phyloP scores from a whole-genome alignment of 1,140 invertebrate species.

The Drosophila watanabei region DNA sequence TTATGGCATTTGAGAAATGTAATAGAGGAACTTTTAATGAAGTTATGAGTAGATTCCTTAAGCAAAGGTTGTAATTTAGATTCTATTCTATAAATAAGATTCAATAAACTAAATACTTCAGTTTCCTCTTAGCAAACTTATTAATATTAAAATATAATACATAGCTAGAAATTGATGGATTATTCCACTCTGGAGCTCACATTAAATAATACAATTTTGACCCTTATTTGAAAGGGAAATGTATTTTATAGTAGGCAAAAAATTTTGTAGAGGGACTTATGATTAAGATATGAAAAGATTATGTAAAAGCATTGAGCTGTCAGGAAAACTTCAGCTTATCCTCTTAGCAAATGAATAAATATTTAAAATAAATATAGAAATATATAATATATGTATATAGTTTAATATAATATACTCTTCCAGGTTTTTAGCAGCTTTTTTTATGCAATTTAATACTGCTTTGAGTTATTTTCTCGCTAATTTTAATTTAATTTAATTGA shows the following conservation, averaged over 20 bases:
- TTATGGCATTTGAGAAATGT: background rate
- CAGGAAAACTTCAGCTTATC: background rate
- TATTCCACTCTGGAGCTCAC: background rate
- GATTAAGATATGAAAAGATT: background rate
- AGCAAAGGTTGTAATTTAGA: too few relatives aligned
- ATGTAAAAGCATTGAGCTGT: background rate
- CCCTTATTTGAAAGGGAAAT: slow-evolving; percentile 9
- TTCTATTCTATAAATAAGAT: too few relatives aligned
- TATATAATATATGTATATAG: background rate
- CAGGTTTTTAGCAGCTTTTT: background rate
- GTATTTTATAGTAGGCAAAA: background rate
- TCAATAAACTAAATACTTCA: too few relatives aligned
- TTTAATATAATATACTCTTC: background rate
- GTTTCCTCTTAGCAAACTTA: background rate
- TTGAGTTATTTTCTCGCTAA: background rate
- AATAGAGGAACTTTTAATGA: background rate
- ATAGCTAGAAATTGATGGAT: too few relatives aligned
- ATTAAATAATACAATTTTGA: slow-evolving; percentile 30
- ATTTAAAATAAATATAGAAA: background rate
- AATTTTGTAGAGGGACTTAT: background rate
- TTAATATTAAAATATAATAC: background rate
- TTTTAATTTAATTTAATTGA: too few relatives aligned
- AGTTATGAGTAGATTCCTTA: background rate
- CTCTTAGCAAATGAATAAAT: background rate
- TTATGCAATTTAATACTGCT: background rate